Conservation (phyloP, 2,113 vertebrate species). For the human region GRCh38 chr2:237869001-237869500, state of each 20-base stretch:
- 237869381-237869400: not conserved
- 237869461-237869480: not conserved
- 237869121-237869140: not conserved
- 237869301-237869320: not conserved
- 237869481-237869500: not conserved
- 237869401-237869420: not conserved
- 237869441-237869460: not conserved
- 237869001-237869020: not conserved
- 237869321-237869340: too few relatives aligned
- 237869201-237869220: not conserved
- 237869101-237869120: not conserved
- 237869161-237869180: not conserved
- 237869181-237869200: accelerated
- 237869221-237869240: too few relatives aligned
- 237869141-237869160: not conserved
- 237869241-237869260: not conserved
- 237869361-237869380: not conserved
- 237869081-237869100: not conserved
- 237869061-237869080: not conserved
- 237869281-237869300: not conserved
- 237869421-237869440: not conserved
- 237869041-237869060: accelerated
- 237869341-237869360: accelerated
- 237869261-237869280: not conserved
- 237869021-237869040: too few relatives aligned